These are phyloP conservation scores for Zoanthus sansibaricus DNA, from an alignment of 92 coral and sea anemone species.

Conservation along the genomic window DNA sequence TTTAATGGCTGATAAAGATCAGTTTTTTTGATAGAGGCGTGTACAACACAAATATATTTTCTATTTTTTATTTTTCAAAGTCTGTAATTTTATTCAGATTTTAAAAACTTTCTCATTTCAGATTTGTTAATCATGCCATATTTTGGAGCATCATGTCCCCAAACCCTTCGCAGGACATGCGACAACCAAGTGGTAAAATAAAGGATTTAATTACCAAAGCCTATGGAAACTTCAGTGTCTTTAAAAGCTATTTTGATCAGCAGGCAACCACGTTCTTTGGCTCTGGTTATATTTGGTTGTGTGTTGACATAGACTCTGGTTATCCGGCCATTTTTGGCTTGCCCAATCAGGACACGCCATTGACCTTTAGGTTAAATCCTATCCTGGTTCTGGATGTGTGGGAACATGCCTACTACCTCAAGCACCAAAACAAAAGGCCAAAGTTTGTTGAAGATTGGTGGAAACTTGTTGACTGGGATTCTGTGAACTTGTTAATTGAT, in stretches of 20 bases:
- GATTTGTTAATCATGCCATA: constrained; percentile 90
- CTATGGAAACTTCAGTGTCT: constrained; percentile 72
- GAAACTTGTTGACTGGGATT: constrained; percentile 90
- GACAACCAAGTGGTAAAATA: constrained; percentile 78
- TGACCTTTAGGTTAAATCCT: constrained; percentile 63
- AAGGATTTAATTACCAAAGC: constrained; percentile 72
- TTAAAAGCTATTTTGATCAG: constrained; percentile 69
- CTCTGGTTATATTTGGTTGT: constrained; percentile 93
- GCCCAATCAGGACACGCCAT: constrained; percentile 85
- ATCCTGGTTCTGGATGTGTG: constrained; percentile 86
- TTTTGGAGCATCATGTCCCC: constrained; percentile 94
- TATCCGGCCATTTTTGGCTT: constrained; percentile 62
- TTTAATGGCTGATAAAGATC: too few relatives aligned
- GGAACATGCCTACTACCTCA: constrained; percentile 97
- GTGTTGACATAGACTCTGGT: constrained; percentile 65
- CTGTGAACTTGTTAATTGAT: constrained; percentile 76
- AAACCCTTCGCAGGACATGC: constrained; percentile 69
- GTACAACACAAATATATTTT: too few relatives aligned
- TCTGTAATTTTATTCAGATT: too few relatives aligned
- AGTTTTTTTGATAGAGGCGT: not conserved
- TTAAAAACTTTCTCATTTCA: constrained; percentile 1
- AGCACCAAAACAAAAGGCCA: constrained; percentile 86
- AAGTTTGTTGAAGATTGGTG: constrained; percentile 85
- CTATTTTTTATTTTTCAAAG: not conserved
- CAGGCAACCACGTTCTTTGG: constrained; percentile 80